Base-by-base conservation (phyloP, 1,140 invertebrate genomes). In the Diorhabda elongata region DNA sequence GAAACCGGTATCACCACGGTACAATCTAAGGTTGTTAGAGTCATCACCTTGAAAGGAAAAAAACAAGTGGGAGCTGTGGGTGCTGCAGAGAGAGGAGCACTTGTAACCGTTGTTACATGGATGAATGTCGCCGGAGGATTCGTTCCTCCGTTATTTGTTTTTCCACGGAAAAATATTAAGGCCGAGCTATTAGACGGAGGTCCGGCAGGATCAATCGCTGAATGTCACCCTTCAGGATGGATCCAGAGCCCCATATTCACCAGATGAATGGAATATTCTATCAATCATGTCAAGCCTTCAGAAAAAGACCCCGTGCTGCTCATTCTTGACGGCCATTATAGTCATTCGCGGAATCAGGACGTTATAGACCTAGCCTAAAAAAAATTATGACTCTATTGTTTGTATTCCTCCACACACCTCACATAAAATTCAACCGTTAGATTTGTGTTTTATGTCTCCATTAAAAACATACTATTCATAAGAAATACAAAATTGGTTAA, bases 71-170 rank as follows among this genome's bases (percentile, higher is more conserved):
- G 60, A 11, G 9, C 2, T 5, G 11, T 61, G 47, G 44, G 43
- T 8, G 26, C 44, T 45, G 43, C 47, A n/a, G 61, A 68, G 8
- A n/a, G 58, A 5, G 56, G 64, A 4, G 6, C 8, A 47, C 5
- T 41, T 4, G 59, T 67, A 5, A 69, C 68, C 4, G 42, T 68
- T 5, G 44, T 70, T 60, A 60, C 56, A 61, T 76, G 76, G 61
- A 79, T 78, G 72, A 81, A 72, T 69, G 69, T 69, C 72, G 68
- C 69, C 58, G 79, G 78, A 0, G 66, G 64, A 3, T 82, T 65
- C 71, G 73, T 82, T 57, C 80, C 81, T 61, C 81, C 81, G 0
- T 76, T 81, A 76, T 79, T 83, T 77, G 81, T 81, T 56, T 82
- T 75, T 67, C 76, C 75, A 61, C 47, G 78, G 11, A 56, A 69